Conservation (phyloP, 2,888 invertebrate genomes). For the Caenorhabditis virilis region DNA sequence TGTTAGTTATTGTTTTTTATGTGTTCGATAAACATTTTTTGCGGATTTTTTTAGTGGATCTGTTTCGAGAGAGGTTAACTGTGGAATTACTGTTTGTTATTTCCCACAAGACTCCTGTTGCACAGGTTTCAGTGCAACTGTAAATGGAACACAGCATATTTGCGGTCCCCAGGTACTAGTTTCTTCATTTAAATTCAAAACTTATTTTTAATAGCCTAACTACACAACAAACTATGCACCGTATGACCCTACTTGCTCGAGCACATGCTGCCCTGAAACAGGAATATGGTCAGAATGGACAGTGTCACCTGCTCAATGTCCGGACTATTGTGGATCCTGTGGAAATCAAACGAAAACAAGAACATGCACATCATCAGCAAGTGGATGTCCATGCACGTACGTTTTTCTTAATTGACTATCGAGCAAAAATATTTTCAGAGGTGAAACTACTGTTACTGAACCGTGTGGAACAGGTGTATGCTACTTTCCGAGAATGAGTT, state of each 20-base stretch:
- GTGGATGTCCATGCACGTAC: conserved; percentile 45
- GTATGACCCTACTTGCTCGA: conserved; percentile 6
- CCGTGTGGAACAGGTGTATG: conserved; percentile 38
- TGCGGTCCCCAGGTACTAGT: conserved; percentile 41
- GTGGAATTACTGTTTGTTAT: conserved; percentile 41
- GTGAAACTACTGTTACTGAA: conserved; percentile 17
- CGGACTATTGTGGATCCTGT: conserved; percentile 49
- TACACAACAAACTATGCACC: conserved; percentile 8
- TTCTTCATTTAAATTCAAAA: background rate
- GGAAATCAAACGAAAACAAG: conserved; percentile 38
- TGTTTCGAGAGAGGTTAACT: conserved; percentile 33
- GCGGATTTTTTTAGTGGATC: too few species aligned
- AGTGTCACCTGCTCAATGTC: conserved; percentile 24
- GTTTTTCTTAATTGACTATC: background rate
- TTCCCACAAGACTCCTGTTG: conserved; percentile 45
- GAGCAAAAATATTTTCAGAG: too few species aligned
- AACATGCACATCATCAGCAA: conserved; percentile 34
- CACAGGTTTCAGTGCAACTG: conserved; percentile 20
- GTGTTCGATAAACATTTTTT: too few species aligned
- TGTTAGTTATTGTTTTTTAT: conserved; percentile 12
- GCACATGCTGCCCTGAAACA: conserved; percentile 10
- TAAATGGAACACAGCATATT: conserved; percentile 24
- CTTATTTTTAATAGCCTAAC: background rate
- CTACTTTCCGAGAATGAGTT: conserved; percentile 42
- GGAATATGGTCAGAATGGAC: conserved; percentile 41